Percentiles rank a stretch among this genome's conserved stretches.
These are phyloP conservation scores for Phaethornis superciliosus DNA, from an alignment of 2,113 vertebrate genomes.

Conservation along the genomic window DNA sequence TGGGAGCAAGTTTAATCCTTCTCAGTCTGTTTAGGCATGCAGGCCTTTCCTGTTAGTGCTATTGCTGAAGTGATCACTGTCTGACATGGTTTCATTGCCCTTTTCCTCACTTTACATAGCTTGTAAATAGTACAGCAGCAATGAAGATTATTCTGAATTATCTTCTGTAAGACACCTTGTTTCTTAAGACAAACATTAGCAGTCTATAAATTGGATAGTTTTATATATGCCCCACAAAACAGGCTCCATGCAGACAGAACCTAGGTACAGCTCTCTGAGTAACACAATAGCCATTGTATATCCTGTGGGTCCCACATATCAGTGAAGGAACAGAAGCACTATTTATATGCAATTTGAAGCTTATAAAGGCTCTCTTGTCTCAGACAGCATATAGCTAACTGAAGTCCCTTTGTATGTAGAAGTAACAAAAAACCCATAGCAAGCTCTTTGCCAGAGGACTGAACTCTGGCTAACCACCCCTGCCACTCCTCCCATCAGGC, in stretches of 20 bases:
- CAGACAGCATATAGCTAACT: not conserved
- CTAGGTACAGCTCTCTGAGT: not conserved
- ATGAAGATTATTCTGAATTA: not conserved
- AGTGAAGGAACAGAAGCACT: conserved; percentile 10
- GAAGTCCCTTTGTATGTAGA: conserved; percentile 6
- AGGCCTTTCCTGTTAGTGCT: not conserved
- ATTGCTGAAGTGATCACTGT: not conserved
- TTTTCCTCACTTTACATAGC: not conserved
- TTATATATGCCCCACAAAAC: not conserved
- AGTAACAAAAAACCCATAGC: not conserved
- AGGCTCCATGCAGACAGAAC: not conserved
- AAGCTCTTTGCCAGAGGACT: not conserved
- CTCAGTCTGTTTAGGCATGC: not conserved
- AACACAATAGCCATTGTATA: not conserved
- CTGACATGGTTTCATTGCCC: not conserved
- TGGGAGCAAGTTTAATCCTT: not conserved
- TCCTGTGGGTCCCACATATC: not conserved
- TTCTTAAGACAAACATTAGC: not conserved
- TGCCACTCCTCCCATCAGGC: not conserved
- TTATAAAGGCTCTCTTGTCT: conserved; percentile 47
- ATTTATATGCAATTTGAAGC: not conserved
- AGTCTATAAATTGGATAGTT: not conserved
- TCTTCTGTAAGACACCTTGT: not conserved
- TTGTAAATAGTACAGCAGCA: not conserved
- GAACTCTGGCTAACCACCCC: not conserved